Evolutionary conservation across 1,140 invertebrate species (phyloP).

Genomic region (Calosoma granatense): DNA sequence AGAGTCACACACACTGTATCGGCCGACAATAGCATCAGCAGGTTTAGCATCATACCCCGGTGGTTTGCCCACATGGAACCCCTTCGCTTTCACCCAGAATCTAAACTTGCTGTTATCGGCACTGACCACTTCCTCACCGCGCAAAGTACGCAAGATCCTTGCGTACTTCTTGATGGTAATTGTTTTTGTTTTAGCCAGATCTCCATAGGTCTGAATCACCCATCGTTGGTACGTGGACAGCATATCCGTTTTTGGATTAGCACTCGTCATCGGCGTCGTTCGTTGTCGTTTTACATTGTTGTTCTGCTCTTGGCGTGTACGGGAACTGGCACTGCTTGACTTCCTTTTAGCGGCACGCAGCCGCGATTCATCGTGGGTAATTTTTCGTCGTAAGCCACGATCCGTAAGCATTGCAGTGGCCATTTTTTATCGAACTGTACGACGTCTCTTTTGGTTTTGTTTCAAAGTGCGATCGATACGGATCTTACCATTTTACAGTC

Average conservation of each 20-base stretch:
- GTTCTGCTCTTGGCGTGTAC: conserved; percentile 34
- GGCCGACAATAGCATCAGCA: conserved; percentile 53
- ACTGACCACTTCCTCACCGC: conserved; percentile 77
- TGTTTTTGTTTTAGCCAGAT: conserved; percentile 90
- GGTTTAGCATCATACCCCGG: conserved; percentile 55
- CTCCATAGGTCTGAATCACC: conserved; percentile 88
- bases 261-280: too few species aligned
- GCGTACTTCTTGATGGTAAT: conserved; percentile 87
- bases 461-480: conserved; percentile 9
- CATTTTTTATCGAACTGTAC: too few species aligned
- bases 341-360: conserved; percentile 36
- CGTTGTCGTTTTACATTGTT: conserved; percentile 40
- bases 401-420: conserved; percentile 33
- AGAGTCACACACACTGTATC: conserved; percentile 49
- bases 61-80: conserved; percentile 70
- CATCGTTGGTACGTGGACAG: conserved; percentile 74
- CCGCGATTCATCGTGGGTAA: conserved; percentile 34
- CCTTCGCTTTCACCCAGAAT: conserved; percentile 94
- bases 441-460: too few species aligned
- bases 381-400: conserved; percentile 39
- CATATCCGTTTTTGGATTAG: conserved; percentile 49
- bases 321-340: conserved; percentile 25
- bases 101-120: conserved; percentile 91
- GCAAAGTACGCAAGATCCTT: conserved; percentile 72
- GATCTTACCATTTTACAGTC: conserved; percentile 1